A percentile compares a stretch with the other conserved stretches of the same genome.
These are phyloP conservation scores for Polia nebulosa DNA, from an alignment of 2,888 invertebrate genomes.

Conservation along the genomic window DNA sequence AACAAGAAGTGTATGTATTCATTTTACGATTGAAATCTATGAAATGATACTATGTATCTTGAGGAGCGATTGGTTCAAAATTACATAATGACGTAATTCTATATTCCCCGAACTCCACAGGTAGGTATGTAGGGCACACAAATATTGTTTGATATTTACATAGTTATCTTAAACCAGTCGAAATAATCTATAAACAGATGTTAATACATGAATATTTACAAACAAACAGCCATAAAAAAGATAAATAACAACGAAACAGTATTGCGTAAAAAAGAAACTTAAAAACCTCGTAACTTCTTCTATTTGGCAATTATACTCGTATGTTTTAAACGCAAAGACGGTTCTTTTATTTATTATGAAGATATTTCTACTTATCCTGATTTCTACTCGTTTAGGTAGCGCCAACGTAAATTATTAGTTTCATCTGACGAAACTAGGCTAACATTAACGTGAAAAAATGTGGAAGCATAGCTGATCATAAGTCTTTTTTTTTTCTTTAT, in stretches of 20 bases:
- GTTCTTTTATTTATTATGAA: conserved; percentile 42
- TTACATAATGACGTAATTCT: not conserved
- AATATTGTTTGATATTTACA: conserved; percentile 27
- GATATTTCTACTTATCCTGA: conserved; percentile 12
- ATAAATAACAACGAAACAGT: conserved; percentile 42
- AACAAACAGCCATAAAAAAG: conserved; percentile 14
- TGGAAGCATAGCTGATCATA: no score
- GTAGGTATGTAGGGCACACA: conserved; percentile 11
- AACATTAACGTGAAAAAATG: conserved; percentile 5
- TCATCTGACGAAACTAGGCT: conserved; percentile 37
- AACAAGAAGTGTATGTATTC: not conserved
- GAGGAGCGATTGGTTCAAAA: not conserved
- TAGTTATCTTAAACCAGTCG: conserved; percentile 35
- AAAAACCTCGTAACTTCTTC: conserved; percentile 38
- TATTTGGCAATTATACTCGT: conserved; percentile 43
- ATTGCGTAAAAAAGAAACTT: conserved; percentile 33
- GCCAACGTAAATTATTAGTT: conserved; percentile 34
- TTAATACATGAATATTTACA: conserved; percentile 37
- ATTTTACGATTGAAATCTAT: not conserved
- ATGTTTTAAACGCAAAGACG: conserved; percentile 30
- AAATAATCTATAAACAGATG: conserved; percentile 39
- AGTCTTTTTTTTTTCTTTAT: no score
- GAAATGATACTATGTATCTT: not conserved
- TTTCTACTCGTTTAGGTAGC: conserved; percentile 28
- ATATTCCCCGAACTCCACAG: not conserved